Conservation (phyloP, 2,888 invertebrate genomes). For the Nymphalis c-album region DNA sequence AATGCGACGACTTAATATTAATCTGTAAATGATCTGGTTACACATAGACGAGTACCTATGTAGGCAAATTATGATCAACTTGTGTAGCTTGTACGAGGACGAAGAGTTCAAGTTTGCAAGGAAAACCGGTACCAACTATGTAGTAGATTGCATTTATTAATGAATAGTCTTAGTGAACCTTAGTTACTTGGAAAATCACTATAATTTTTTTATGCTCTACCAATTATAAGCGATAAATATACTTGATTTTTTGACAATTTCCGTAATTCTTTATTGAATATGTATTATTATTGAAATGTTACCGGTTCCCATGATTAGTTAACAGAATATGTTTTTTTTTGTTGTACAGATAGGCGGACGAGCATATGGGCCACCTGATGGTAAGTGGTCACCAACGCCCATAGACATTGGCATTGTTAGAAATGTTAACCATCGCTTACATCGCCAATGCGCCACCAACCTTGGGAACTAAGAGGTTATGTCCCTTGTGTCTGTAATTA, state of each 20-base stretch:
- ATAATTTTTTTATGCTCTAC: constrained; percentile 1
- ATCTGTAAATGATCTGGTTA: constrained; percentile 6
- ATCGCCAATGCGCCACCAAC: too few relatives aligned
- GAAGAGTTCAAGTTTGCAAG: constrained; percentile 48
- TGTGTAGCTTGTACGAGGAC: constrained; percentile 29
- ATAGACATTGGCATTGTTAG: too few relatives aligned
- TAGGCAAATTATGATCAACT: constrained; percentile 25
- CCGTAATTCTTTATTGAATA: too few relatives aligned
- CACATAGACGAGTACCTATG: constrained; percentile 5
- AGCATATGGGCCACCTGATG: too few relatives aligned
- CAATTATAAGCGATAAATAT: background rate
- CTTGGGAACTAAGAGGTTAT: too few relatives aligned
- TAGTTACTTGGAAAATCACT: constrained; percentile 12
- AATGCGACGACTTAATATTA: constrained; percentile 2
- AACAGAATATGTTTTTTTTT: too few relatives aligned
- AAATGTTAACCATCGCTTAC: too few relatives aligned
- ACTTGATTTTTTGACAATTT: background rate
- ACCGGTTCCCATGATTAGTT: too few relatives aligned
- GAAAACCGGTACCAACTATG: constrained; percentile 35
- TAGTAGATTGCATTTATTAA: constrained; percentile 15
- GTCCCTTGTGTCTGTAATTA: too few relatives aligned
- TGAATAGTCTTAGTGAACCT: background rate
- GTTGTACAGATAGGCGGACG: too few relatives aligned
- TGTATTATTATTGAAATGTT: too few relatives aligned
- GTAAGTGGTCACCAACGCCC: too few relatives aligned